Evolutionary conservation across 2,888 invertebrate species (phyloP).

Genomic region (Hydrotaea cyrtoneurina): DNA sequence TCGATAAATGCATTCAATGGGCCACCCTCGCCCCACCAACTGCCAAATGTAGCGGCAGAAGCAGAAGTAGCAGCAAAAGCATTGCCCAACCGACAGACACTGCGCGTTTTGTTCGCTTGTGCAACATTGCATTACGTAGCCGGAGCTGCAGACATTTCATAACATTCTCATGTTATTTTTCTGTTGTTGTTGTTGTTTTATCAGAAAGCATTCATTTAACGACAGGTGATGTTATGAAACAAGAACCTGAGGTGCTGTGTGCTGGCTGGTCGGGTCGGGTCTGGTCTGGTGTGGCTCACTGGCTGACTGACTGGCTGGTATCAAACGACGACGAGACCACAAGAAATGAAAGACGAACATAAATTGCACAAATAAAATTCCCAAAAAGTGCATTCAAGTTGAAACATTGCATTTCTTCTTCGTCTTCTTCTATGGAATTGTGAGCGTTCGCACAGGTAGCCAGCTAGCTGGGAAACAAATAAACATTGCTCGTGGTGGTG

Average conservation of each 20-base stretch:
- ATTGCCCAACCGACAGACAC: neutral
- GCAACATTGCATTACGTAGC: constrained; percentile 46
- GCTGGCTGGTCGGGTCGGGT: neutral
- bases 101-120: constrained; percentile 32
- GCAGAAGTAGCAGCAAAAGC: neutral
- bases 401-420: constrained; percentile 44
- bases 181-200: no score
- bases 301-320: no score
- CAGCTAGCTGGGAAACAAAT: no score
- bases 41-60: neutral
- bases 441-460: constrained; percentile 3
- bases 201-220: constrained; percentile 58
- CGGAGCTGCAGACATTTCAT: constrained; percentile 42
- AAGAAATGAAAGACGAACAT: constrained; percentile 37
- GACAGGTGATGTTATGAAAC: constrained; percentile 64
- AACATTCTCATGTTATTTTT: constrained; percentile 35
- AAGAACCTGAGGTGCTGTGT: constrained; percentile 45
- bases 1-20: constrained; percentile 61
- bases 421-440: neutral
- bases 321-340: constrained; percentile 1
- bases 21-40: constrained; percentile 15
- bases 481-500: no score
- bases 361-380: constrained; percentile 41
- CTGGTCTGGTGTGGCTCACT: neutral
- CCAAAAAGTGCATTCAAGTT: constrained; percentile 59